Percentiles rank a stretch among this genome's conserved stretches.
phyloP scores from a whole-genome alignment of 2,113 vertebrate genomes.

The Rhizomys pruinosus region DNA sequence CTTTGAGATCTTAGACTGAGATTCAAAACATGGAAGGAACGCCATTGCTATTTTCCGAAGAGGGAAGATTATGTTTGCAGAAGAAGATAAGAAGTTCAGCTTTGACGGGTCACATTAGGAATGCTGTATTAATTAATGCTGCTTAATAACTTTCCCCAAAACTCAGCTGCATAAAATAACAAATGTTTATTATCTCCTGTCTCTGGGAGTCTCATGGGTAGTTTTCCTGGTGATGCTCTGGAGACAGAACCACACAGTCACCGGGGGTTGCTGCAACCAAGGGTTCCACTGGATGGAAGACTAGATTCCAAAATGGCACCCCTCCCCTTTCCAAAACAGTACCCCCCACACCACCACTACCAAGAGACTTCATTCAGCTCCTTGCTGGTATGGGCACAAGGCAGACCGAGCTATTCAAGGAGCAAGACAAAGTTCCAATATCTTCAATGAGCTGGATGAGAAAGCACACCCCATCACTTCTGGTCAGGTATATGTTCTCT shows the following conservation, averaged over 20 bases:
- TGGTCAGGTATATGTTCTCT: not conserved
- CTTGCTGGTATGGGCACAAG: too few relatives aligned
- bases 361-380: not conserved
- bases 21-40: not conserved
- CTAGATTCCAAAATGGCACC: not conserved
- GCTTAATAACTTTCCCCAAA: slow-evolving; percentile 10
- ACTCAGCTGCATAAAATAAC: not conserved
- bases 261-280: not conserved
- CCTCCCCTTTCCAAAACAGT: not conserved
- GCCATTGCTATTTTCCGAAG: not conserved
- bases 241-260: accelerated
- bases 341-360: too few relatives aligned
- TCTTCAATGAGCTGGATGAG: not conserved
- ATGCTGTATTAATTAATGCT: not conserved
- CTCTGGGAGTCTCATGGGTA: not conserved
- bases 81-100: not conserved
- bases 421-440: not conserved
- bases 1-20: not conserved
- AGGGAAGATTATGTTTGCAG: not conserved
- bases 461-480: not conserved
- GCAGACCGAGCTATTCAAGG: not conserved
- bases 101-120: not conserved
- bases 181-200: not conserved
- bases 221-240: too few relatives aligned
- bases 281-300: not conserved